Evolutionary conservation across 2,113 vertebrate species (phyloP), one percentile per base, ranked within the genome.

Genomic region (Procapra przewalskii): DNA sequence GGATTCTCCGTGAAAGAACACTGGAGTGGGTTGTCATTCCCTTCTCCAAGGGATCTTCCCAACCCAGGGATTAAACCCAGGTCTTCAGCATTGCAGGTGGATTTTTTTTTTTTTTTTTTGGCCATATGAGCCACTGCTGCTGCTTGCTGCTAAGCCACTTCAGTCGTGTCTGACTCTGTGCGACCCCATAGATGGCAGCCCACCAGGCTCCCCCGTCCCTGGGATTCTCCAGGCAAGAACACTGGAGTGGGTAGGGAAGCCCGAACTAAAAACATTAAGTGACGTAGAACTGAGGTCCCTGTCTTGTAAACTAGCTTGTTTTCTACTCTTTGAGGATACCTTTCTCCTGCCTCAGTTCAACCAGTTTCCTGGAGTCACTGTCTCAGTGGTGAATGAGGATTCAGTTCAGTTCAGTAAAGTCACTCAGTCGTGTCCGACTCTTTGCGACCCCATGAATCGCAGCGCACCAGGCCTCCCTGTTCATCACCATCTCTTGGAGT

Each of bases 321-420:
- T 40, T 93, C 43, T 5, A 19, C 25, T 71, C 4, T 59, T 10
- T 62, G 36, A 31, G 21, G 40, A 48, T 90, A 5, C 12, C n/a
- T 83, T 89, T 83, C 62, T 90, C 7, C 4, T 48, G n/a, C 16
- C 43, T 97, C 57, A 45, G 13, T 54, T 71, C 84, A 48, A 48
- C 31, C 12, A 64, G 48, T 82, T 89, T 79, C 57, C 40, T 59
- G 52, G 3, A 33, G 48, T 27, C 6, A 17, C 10, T 71, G 4
- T 87, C 25, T 87, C 91, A 19, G 27, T 23, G 40, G 59, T 29
- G 13, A 77, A 14, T 29, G 7, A 88, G 43, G 48, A 10, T 6
- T 48, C 48, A 48, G 48, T 48, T 48, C 45, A 45, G 45, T 45
- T 45, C 45, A 48, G 45, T 48, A 13, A 2, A 50, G 48, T 50